Conservation (phyloP, 2,888 invertebrate species). For the Nemurella pictetii region DNA sequence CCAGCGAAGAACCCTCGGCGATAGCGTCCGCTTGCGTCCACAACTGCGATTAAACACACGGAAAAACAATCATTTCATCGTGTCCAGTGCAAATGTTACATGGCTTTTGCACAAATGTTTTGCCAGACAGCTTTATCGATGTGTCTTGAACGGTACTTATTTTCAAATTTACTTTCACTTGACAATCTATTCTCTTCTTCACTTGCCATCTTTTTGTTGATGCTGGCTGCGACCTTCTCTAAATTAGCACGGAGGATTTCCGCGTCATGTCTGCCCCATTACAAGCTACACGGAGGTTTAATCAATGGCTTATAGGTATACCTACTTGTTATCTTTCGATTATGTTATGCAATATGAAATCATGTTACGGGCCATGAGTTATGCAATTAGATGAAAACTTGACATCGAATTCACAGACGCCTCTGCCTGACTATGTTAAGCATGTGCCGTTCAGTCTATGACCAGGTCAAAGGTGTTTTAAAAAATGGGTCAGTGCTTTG, state of each 20-base stretch:
- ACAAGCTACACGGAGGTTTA: not conserved
- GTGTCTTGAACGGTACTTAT: not conserved
- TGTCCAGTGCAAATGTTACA: not conserved
- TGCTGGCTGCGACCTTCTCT: not conserved
- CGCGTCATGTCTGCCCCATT: not conserved
- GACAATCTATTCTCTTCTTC: not conserved
- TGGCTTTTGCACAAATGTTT: not conserved
- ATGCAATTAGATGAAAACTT: too few relatives aligned
- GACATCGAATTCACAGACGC: too few relatives aligned
- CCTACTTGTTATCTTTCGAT: too few relatives aligned
- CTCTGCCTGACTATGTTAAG: too few relatives aligned
- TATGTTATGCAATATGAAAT: too few relatives aligned
- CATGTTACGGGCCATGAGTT: too few relatives aligned
- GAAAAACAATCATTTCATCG: not conserved
- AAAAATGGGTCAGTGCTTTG: too few relatives aligned
- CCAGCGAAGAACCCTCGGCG: slow-evolving; percentile 53
- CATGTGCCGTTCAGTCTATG: too few relatives aligned
- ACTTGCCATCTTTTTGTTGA: not conserved
- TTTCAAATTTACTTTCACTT: not conserved
- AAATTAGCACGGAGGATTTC: not conserved
- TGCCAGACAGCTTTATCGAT: not conserved
- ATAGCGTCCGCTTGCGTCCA: slow-evolving; percentile 47
- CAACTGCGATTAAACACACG: slow-evolving; percentile 44
- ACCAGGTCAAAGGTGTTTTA: too few relatives aligned
- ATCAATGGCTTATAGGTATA: too few relatives aligned